Conservation (phyloP, 1,140 invertebrate species). For the Drosophila littoralis region DNA sequence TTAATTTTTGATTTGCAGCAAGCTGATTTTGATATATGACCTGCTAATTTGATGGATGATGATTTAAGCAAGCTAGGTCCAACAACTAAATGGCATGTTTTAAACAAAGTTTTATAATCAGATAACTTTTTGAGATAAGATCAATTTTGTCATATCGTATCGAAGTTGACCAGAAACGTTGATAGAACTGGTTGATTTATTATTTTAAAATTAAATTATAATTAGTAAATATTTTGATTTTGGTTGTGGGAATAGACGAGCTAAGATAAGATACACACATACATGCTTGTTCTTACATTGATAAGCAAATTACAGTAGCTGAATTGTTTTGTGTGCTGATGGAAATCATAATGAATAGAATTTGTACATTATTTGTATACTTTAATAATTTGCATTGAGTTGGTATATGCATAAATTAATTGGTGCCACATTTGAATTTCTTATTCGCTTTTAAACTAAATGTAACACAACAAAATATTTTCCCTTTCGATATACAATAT, state of each 20-base stretch:
- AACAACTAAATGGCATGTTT: neutral
- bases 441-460: conserved; percentile 51
- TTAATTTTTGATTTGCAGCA: too few species aligned
- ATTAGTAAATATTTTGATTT: conserved; percentile 47
- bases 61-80: neutral
- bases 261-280: conserved; percentile 25
- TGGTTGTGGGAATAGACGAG: conserved; percentile 28
- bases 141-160: conserved; percentile 3
- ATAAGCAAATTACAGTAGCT: conserved; percentile 11
- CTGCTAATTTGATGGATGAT: neutral
- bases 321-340: conserved; percentile 7
- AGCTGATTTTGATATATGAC: neutral
- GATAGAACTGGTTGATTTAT: conserved; percentile 21
- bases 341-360: conserved; percentile 44
- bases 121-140: neutral
- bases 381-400: conserved; percentile 49
- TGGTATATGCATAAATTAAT: conserved; percentile 40
- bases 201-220: conserved; percentile 42
- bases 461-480: conserved; percentile 51
- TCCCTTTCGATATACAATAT: conserved; percentile 53
- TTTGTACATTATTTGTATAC: conserved; percentile 54
- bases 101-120: neutral
- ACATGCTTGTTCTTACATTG: conserved; percentile 2
- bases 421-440: conserved; percentile 46
- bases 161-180: conserved; percentile 15